Percentiles rank a stretch among this genome's conserved stretches.
These are phyloP conservation scores for Caenorhabditis tropicalis DNA, from an alignment of 1,140 invertebrate species.

Conservation along the genomic window DNA sequence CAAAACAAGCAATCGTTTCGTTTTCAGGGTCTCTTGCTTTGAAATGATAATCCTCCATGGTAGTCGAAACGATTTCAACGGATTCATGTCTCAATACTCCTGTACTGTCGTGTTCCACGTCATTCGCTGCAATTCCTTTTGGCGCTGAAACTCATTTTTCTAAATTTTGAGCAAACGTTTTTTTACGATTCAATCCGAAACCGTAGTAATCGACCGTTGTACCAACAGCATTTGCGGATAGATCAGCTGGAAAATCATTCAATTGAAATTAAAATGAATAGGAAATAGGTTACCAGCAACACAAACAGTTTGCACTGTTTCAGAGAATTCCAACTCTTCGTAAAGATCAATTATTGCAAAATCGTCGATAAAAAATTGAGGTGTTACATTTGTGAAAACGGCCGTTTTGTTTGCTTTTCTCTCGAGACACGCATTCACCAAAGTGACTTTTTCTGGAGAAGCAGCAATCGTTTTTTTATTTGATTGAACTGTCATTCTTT, in stretches of 20 bases:
- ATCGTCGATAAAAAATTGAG: not conserved
- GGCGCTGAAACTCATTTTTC: not conserved
- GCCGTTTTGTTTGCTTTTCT: not conserved
- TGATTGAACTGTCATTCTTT: not conserved
- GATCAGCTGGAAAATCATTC: not conserved
- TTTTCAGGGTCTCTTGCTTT: not conserved
- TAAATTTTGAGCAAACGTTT: not conserved
- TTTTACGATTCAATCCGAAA: not conserved
- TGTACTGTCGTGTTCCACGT: not conserved
- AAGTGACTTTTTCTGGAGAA: not conserved
- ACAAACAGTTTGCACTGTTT: not conserved
- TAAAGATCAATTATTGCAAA: slow-evolving; percentile 1
- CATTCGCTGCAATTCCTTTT: not conserved
- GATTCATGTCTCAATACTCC: not conserved
- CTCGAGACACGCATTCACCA: not conserved
- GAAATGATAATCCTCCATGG: not conserved
- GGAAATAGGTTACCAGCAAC: not conserved
- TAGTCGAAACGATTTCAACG: not conserved
- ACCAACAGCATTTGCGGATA: not conserved
- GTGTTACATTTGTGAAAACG: not conserved
- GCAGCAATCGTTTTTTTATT: not conserved
- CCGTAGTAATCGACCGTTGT: not conserved
- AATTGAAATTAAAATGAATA: not conserved
- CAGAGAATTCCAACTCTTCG: not conserved
- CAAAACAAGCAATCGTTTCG: not conserved